Evolutionary conservation across 2,797 vertebrate species (phyloP).

Genomic region (Ctenochaetus hawaiiensis): DNA sequence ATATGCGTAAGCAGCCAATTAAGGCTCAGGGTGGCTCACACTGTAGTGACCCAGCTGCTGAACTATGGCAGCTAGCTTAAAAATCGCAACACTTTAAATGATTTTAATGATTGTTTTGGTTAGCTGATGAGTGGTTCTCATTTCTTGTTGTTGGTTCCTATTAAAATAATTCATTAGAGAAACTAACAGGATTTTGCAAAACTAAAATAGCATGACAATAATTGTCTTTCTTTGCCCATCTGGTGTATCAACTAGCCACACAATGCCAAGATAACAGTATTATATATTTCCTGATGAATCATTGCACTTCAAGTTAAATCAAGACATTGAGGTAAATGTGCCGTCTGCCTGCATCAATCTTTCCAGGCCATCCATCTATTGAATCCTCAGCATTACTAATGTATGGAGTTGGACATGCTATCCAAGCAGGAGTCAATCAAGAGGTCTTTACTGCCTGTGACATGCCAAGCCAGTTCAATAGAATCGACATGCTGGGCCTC

Average conservation of each 20-base stretch:
- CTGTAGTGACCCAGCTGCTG: conserved; percentile 31
- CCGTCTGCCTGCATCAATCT: conserved; percentile 63
- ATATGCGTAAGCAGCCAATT: conserved; percentile 51
- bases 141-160: background rate
- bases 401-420: conserved; percentile 83
- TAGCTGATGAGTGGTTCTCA: conserved; percentile 1
- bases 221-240: background rate
- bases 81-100: conserved; percentile 20
- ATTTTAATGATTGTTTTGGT: conserved; percentile 43
- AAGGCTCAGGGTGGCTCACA: conserved; percentile 29
- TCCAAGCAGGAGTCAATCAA: conserved; percentile 85
- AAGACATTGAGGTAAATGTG: conserved; percentile 44
- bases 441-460: conserved; percentile 81
- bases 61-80: conserved; percentile 28
- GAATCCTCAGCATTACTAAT: conserved; percentile 79
- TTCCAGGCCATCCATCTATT: conserved; percentile 66
- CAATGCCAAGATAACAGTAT: background rate
- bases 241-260: background rate
- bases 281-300: conserved; percentile 8
- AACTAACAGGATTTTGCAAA: conserved; percentile 1
- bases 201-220: background rate
- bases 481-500: conserved; percentile 76
- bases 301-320: conserved; percentile 1
- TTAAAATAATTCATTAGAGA: conserved; percentile 20
- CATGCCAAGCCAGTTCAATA: conserved; percentile 80